Percentiles rank a stretch among this genome's conserved stretches.
Evolutionary conservation across 1,140 invertebrate genomes (phyloP).

Genomic region (Thereuonema tuberculata): DNA sequence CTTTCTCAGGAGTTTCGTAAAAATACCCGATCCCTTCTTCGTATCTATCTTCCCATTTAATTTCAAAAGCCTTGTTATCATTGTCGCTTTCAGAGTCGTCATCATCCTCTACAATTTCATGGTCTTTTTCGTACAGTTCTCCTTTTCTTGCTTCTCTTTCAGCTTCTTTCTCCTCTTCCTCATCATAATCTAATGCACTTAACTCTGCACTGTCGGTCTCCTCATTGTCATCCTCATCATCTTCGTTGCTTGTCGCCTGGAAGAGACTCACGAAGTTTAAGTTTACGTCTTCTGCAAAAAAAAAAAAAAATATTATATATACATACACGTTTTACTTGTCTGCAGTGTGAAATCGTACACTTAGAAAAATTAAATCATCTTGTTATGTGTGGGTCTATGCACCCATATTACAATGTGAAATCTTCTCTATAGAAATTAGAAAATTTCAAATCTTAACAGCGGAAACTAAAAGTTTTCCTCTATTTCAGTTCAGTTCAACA

Average conservation of each 20-base stretch:
- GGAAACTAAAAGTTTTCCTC: no score
- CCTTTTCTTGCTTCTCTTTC: conserved; percentile 13
- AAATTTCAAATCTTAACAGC: no score
- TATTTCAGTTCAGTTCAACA: no score
- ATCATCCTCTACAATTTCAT: conserved; percentile 8
- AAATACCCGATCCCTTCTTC: conserved; percentile 10
- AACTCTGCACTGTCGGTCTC: conserved; percentile 20
- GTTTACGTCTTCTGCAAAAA: no score
- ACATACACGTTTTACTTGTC: background rate
- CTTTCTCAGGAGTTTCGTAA: no score
- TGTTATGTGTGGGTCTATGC: no score
- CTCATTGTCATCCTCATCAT: conserved; percentile 10
- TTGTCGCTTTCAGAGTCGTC: conserved; percentile 5
- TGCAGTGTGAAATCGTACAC: no score
- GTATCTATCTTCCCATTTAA: conserved; percentile 10
- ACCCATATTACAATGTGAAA: no score
- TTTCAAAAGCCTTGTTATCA: conserved; percentile 6
- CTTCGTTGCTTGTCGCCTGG: conserved; percentile 9
- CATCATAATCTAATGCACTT: conserved; percentile 1
- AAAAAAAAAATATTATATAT: background rate
- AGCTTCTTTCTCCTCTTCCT: no score
- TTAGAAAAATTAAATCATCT: no score
- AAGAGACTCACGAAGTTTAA: background rate
- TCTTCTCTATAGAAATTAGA: no score
- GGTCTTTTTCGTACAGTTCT: conserved; percentile 8